phyloP scores from a whole-genome alignment of 1,140 invertebrate species.

The Metaphire vulgaris region DNA sequence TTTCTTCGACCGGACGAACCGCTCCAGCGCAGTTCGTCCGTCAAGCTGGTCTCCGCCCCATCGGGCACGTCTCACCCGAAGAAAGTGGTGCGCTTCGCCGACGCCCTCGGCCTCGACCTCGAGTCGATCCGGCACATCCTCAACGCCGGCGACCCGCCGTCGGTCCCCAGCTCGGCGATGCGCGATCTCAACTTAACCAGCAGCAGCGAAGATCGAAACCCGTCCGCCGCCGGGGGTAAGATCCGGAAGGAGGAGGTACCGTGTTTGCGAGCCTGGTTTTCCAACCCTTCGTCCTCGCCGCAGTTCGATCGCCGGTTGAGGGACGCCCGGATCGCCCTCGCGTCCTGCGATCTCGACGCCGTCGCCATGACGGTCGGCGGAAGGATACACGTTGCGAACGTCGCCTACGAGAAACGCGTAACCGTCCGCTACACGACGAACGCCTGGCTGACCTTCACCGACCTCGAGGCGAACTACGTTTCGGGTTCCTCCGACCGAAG shows the following conservation, averaged over 20 bases:
- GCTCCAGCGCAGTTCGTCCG: constrained; percentile 57
- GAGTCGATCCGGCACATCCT: constrained; percentile 67
- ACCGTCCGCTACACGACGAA: constrained; percentile 78
- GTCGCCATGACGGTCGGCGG: constrained; percentile 68
- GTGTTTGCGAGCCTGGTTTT: constrained; percentile 67
- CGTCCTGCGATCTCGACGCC: constrained; percentile 65
- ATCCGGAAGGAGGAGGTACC: not conserved
- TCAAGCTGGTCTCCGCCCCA: constrained; percentile 84
- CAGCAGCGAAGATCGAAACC: not conserved
- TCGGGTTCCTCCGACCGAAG: constrained; percentile 83
- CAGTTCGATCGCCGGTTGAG: constrained; percentile 74
- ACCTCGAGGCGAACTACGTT: constrained; percentile 71
- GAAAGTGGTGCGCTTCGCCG: constrained; percentile 91
- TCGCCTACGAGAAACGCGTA: constrained; percentile 85
- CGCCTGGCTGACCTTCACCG: constrained; percentile 74
- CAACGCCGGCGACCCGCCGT: constrained; percentile 45
- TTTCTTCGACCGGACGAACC: constrained; percentile 37
- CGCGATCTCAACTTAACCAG: constrained; percentile 35
- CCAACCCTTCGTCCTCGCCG: constrained; percentile 66
- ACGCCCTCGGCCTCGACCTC: constrained; percentile 83
- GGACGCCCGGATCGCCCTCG: constrained; percentile 68
- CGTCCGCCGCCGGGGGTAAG: too few relatives aligned
- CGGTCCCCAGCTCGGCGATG: constrained; percentile 48
- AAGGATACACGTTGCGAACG: constrained; percentile 76
- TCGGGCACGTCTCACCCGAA: constrained; percentile 66